Evolutionary conservation across 2,113 vertebrate genomes (phyloP), one percentile per base, ranked within the genome.

Genomic region (Myotis yumanensis): DNA sequence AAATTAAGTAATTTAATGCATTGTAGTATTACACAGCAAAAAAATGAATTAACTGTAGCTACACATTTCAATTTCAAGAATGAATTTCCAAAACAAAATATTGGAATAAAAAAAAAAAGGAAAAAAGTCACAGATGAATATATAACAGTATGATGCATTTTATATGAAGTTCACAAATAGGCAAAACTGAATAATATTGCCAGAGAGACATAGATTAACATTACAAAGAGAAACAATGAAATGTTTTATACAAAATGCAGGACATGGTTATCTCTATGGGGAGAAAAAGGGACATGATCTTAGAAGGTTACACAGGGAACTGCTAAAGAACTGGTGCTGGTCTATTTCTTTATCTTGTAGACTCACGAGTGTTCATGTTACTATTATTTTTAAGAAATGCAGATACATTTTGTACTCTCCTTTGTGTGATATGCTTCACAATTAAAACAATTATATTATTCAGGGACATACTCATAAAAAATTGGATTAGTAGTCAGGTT

Each of bases 371-470:
- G 37, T 91, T 79, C n/a, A 14, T 22, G 18, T 84, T 83, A 64
- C 25, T 82, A n/a, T 89, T 90, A 86, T 54, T 90, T 90, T 73
- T 87, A 76, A 75, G 23, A 83, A 40, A 73, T 66, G 18, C 32
- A 86, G 86, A 48, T 82, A 23, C 6, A 69, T 85, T 54, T 91
- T 86, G 52, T 93, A 51, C n/a, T 73, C 25, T 83, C 46, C 15
- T 83, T 75, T 84, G n/a, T 88, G n/a, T 51, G 79, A 37, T 62
- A 62, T 85, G 48, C 54, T 69, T 91, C 62, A 80, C 52, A 22
- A 28, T 83, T 51, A 92, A 95, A 90, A 73, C 54, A 92, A 52
- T 81, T 89, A 86, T 86, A 52, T 85, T 89, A 86, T 89, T 88
- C 79, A 91, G 59, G 32, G 32, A 37, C 71, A 81, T 81, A 80